phyloP scores from a whole-genome alignment of 1,140 invertebrate genomes.

The Diplogasteroides magnus region DNA sequence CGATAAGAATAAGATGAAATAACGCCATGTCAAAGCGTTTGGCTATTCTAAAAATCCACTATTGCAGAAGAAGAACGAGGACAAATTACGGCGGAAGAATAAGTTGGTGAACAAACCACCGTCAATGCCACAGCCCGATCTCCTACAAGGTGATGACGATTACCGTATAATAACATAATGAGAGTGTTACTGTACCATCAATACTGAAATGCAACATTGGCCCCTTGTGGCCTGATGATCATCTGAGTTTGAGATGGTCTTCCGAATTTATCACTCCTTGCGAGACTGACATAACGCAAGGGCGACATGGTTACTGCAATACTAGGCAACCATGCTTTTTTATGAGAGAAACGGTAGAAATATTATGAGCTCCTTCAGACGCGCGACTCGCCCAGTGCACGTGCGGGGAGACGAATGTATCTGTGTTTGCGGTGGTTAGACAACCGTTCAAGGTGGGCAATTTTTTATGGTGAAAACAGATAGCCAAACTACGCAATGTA shows the following conservation, averaged over 20 bases:
- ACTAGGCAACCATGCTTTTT: background rate
- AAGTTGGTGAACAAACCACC: slow-evolving; percentile 31
- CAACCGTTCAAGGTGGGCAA: slow-evolving; percentile 3
- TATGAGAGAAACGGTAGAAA: no score
- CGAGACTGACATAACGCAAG: background rate
- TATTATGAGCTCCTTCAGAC: no score
- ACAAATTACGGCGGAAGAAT: slow-evolving; percentile 22
- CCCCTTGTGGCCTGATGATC: no score
- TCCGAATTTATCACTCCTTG: no score
- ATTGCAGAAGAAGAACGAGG: slow-evolving; percentile 35
- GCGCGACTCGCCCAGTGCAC: slow-evolving; percentile 35
- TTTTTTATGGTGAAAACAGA: no score
- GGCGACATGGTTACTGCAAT: background rate
- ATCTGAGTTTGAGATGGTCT: no score
- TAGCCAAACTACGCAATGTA: no score
- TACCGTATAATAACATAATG: slow-evolving; percentile 10
- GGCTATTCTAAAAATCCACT: no score
- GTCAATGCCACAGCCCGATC: slow-evolving; percentile 28
- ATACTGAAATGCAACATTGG: no score
- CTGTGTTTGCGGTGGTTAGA: slow-evolving; percentile 28
- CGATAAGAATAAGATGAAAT: background rate
- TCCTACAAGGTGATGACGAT: slow-evolving; percentile 22
- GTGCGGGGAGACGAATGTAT: slow-evolving; percentile 14
- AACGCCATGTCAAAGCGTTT: no score
- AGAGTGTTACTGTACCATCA: no score